Base-by-base conservation (phyloP, 1,140 invertebrate species). In the Venturia canescens region DNA sequence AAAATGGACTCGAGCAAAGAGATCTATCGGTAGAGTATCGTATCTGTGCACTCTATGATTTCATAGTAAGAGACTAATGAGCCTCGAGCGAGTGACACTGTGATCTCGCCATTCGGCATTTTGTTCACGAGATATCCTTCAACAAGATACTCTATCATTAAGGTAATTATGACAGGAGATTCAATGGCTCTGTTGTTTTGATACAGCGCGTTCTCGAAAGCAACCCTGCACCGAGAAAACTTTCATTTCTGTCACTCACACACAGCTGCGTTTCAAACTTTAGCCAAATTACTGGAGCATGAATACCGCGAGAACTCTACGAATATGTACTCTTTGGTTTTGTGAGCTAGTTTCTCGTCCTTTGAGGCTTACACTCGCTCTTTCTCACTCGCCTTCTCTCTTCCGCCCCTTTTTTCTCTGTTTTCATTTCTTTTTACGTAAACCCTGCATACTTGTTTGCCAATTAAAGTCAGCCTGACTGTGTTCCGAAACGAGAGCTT, bases 401-500 rank as follows among this genome's bases (percentile, higher is more conserved):
- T 6, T 15, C 15, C 15, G 34, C 34, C 34, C 15, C 23, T 11
- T 63, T n/a, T 63, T 3, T 23, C 60, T 63, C 60, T 21, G 15
- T 21, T 21, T 53, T 63, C 21, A 23, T 21, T 63, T 53, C 11
- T 23, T 26, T 63, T 26, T 71, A 7, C n/a, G 3, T n/a, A 0
- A 4, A 13, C 34, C 13, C 38, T 53, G 18, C 16, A 50, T 53
- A 26, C 48, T 15, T 74, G 71, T 50, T 74, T 74, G 71, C 71
- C 71, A 74, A 74, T 74, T 74, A 74, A 53, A 74, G 48, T 53
- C n/a, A 16, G 31, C 34, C 44, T 38, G 44, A 38, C 70, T 72
- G 44, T 72, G 27, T 72, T 72, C 15, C 38, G 34, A 70, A 29
- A 70, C 67, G 29, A 60, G 38, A 50, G 70, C 44, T 72, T 72